A percentile compares a stretch with the other conserved stretches of the same genome.
These are phyloP conservation scores for Callosobruchus maculatus DNA, from an alignment of 2,888 invertebrate genomes.

Conservation along the genomic window DNA sequence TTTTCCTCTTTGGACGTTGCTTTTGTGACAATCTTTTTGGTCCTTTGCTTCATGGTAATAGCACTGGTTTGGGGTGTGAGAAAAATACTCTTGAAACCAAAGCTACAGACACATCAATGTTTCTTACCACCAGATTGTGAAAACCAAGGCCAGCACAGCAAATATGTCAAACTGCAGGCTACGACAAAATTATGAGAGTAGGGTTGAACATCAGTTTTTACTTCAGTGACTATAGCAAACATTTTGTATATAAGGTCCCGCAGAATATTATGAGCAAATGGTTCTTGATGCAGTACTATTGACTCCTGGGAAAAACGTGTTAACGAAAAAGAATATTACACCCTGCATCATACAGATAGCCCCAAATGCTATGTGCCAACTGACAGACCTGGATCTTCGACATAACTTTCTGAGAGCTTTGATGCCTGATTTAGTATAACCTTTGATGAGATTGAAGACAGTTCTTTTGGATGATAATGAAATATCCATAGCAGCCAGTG, in stretches of 20 bases:
- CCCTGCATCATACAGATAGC: too few species aligned
- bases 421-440: constrained; percentile 72
- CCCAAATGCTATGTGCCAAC: too few species aligned
- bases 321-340: too few species aligned
- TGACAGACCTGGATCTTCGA: constrained; percentile 69
- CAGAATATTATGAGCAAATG: too few species aligned
- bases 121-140: constrained; percentile 65
- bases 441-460: constrained; percentile 63
- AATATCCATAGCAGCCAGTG: constrained; percentile 75
- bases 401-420: constrained; percentile 77
- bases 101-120: constrained; percentile 59
- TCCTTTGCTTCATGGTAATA: constrained; percentile 57
- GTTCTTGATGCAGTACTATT: too few species aligned
- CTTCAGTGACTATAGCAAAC: too few species aligned
- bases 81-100: constrained; percentile 57
- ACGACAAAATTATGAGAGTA: constrained; percentile 67
- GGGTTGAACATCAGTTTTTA: too few species aligned
- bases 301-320: too few species aligned
- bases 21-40: constrained; percentile 48
- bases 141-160: constrained; percentile 63
- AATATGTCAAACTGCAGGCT: constrained; percentile 78
- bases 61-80: constrained; percentile 63
- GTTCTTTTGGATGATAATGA: constrained; percentile 79
- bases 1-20: constrained; percentile 47
- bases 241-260: too few species aligned